Percentiles rank a stretch among this genome's conserved stretches.
These are phyloP conservation scores for Nemotelus pantherinus DNA, from an alignment of 2,888 invertebrate genomes.

Conservation along the genomic window DNA sequence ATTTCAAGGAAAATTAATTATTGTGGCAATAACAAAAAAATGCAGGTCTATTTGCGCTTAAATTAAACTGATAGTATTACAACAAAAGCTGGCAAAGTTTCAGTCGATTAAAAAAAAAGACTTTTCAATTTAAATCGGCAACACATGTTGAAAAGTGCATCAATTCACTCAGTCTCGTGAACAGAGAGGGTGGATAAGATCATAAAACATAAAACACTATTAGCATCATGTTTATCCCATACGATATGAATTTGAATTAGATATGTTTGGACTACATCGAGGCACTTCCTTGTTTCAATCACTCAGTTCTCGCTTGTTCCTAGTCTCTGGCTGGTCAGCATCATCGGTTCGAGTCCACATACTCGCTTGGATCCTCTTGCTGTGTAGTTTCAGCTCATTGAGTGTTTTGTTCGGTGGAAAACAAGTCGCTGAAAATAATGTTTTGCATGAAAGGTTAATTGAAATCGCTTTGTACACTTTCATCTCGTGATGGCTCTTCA, in stretches of 20 bases:
- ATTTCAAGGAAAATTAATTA: too few relatives aligned
- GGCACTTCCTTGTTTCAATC: constrained; percentile 44
- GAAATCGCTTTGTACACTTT: constrained; percentile 52
- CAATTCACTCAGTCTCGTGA: constrained; percentile 35
- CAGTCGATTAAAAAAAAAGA: background rate
- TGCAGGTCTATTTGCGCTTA: too few relatives aligned
- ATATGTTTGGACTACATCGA: constrained; percentile 28
- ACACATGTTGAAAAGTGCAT: background rate
- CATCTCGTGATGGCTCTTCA: constrained; percentile 48
- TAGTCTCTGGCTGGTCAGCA: background rate
- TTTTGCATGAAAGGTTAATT: constrained; percentile 51
- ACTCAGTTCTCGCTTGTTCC: constrained; percentile 5
- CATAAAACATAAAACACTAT: constrained; percentile 51
- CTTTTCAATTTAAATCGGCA: background rate
- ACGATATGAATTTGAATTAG: constrained; percentile 41
- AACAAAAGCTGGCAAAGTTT: background rate
- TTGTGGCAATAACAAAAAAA: too few relatives aligned
- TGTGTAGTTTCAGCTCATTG: too few relatives aligned
- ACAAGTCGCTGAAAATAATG: constrained; percentile 46
- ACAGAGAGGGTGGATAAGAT: constrained; percentile 48
- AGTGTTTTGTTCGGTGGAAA: too few relatives aligned
- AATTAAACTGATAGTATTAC: too few relatives aligned
- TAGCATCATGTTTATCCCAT: constrained; percentile 44
- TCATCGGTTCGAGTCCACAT: too few relatives aligned
- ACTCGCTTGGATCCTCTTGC: too few relatives aligned